phyloP scores from a whole-genome alignment of 2,797 vertebrate species.

The Rhodeus uyekii region DNA sequence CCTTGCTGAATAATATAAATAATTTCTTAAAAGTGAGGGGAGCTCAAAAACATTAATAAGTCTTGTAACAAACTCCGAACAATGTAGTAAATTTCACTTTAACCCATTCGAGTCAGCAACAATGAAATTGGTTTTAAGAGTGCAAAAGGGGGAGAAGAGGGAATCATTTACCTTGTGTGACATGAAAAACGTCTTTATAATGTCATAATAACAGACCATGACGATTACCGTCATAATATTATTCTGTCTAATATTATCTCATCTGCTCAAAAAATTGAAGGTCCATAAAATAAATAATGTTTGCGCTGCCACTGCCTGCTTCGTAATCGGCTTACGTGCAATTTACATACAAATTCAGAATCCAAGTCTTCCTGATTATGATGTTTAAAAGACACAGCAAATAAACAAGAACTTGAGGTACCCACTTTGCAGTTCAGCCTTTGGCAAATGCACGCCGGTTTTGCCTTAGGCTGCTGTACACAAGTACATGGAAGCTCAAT shows the following conservation, averaged over 20 bases:
- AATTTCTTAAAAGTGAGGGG: background rate
- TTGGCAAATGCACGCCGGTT: background rate
- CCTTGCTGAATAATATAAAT: background rate
- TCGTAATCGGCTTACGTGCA: conserved; percentile 80
- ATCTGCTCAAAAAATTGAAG: conserved; percentile 78
- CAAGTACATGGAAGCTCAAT: background rate
- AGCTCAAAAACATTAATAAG: too few species aligned
- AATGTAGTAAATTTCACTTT: background rate
- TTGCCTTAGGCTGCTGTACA: background rate
- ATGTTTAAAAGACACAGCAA: conserved; percentile 72
- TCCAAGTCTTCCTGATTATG: conserved; percentile 74
- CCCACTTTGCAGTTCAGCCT: conserved; percentile 49
- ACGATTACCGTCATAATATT: conserved; percentile 74
- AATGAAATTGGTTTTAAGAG: conserved; percentile 2
- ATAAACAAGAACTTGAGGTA: conserved; percentile 72
- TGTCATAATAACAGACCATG: conserved; percentile 69
- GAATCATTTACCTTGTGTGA: conserved; percentile 68
- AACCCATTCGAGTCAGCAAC: background rate
- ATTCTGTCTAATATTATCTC: conserved; percentile 75
- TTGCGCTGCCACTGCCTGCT: conserved; percentile 72
- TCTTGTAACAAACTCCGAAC: background rate
- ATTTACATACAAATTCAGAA: conserved; percentile 81
- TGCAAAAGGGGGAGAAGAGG: conserved; percentile 14
- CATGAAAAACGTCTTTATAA: conserved; percentile 75
- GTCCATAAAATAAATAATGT: conserved; percentile 81